These are phyloP conservation scores for Schizopygopsis malacanthus DNA, from an alignment of 2,797 vertebrate genomes.

Conservation along the genomic window DNA sequence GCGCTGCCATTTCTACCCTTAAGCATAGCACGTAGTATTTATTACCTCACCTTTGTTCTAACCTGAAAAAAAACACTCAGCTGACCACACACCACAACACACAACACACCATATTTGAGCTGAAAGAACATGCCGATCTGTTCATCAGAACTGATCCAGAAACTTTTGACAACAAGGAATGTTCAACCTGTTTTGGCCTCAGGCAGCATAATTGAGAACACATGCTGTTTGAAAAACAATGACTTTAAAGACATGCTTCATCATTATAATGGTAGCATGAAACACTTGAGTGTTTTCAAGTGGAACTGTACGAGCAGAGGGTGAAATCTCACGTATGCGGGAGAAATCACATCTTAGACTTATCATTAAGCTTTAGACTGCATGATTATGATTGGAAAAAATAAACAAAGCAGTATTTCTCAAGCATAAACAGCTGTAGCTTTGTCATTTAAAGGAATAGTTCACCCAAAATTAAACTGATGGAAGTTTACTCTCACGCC, in stretches of 20 bases:
- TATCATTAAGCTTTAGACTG: slow-evolving; percentile 10
- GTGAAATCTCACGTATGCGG: slow-evolving; percentile 24
- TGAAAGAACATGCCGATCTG: slow-evolving; percentile 3
- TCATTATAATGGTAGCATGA: slow-evolving; percentile 53
- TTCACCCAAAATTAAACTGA: not conserved
- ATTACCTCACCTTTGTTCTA: slow-evolving; percentile 14
- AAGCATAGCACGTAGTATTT: not conserved
- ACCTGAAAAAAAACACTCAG: not conserved
- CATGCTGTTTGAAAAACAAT: slow-evolving; percentile 61
- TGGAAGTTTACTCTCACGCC: not conserved
- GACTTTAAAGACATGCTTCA: slow-evolving; percentile 45
- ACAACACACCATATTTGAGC: slow-evolving; percentile 21
- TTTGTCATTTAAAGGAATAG: not conserved
- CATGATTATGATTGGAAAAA: slow-evolving; percentile 28
- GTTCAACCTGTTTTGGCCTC: slow-evolving; percentile 57
- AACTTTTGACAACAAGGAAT: slow-evolving; percentile 44
- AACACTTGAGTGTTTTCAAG: slow-evolving; percentile 48
- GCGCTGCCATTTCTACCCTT: not conserved
- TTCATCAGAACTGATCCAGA: slow-evolving; percentile 51
- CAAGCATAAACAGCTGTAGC: not conserved
- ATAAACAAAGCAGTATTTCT: not conserved
- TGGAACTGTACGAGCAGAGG: slow-evolving; percentile 20
- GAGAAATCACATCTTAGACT: slow-evolving; percentile 10
- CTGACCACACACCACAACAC: not conserved
- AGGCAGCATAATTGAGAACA: slow-evolving; percentile 60